Base-by-base conservation (phyloP, 2,113 vertebrate genomes). In the Fregata magnificens region DNA sequence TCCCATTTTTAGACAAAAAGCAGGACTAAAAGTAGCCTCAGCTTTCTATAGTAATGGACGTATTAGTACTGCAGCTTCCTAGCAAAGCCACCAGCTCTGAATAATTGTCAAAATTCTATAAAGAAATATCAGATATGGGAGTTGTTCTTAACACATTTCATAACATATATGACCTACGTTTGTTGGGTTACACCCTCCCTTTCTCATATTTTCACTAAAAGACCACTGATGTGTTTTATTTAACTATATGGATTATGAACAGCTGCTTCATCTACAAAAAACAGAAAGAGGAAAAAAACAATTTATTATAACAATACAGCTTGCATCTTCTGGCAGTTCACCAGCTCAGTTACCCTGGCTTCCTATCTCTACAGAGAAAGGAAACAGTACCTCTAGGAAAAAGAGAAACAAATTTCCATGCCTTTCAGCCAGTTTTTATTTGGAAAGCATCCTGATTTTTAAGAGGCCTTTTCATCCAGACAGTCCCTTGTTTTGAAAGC, bases 381-480 rank as follows among this genome's bases (percentile, higher is more conserved):
- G 73, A 59, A 93, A 82, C 52, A 38, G 65, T 45, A 94, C 5
- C n/a, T 79, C 66, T 31, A 86, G 20, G 59, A 38, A 74, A 66
- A 52, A 55, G 11, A 70, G 10, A 42, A 95, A 92, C 38, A 67
- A 65, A 69, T 72, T 34, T 55, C 29, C 59, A 56, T 66, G 40
- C 29, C 47, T 78, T 71, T 84, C 72, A 81, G 76, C 2, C 40
- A 62, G 28, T 2, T 69, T 88, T 50, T 15, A 38, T 91, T 71
- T 88, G 59, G 80, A 95, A 97, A 86, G 32, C 22, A 86, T 62
- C 44, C 86, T 73, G 50, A 58, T 49, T 92, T 90, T 82, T 82
- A 86, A 79, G 59, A 93, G 53, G 25, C 6, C 4, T 73, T 93
- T 36, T 67, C n/a, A 77, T 5, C 67, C 36, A 74, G 65, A 67